A percentile compares a stretch with the other conserved stretches of the same genome.
Conservation (phyloP, 2,888 invertebrate genomes). For the Eupithecia vulgata region DNA sequence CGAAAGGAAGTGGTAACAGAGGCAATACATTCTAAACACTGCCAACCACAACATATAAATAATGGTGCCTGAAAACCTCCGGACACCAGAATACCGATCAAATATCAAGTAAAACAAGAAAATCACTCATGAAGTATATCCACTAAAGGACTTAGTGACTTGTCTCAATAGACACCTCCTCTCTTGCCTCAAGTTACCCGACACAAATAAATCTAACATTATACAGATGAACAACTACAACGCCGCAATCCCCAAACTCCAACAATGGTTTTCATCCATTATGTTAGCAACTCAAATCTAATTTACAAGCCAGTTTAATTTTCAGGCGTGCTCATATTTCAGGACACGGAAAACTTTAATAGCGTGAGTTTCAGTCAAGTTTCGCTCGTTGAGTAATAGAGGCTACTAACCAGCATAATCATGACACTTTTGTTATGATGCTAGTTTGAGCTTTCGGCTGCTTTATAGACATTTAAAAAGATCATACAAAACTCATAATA, state of each 20-base stretch:
- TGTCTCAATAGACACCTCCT: background rate
- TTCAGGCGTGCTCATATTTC: slow-evolving; percentile 66
- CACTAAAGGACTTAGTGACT: background rate
- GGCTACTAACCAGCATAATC: slow-evolving; percentile 62
- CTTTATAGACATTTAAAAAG: background rate
- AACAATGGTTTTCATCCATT: slow-evolving; percentile 41
- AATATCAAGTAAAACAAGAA: background rate
- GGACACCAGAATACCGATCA: background rate
- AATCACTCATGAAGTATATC: background rate
- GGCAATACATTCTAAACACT: background rate
- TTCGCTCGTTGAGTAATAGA: slow-evolving; percentile 65
- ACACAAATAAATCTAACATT: slow-evolving; percentile 28
- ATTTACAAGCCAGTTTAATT: slow-evolving; percentile 52
- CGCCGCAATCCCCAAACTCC: slow-evolving; percentile 28
- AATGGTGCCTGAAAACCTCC: background rate
- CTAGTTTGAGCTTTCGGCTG: slow-evolving; percentile 38
- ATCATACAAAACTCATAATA: no score
- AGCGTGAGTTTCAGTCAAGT: slow-evolving; percentile 48
- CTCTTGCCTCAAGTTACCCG: background rate
- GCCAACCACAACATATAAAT: background rate
- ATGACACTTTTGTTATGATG: slow-evolving; percentile 59
- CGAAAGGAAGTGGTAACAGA: background rate
- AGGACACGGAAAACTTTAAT: slow-evolving; percentile 46
- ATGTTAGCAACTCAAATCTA: slow-evolving; percentile 43
- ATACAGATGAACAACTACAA: slow-evolving; percentile 30